Percentiles rank a stretch among this genome's conserved stretches.
Conservation (phyloP, 2,797 vertebrate genomes). For the Bovichtus variegatus region DNA sequence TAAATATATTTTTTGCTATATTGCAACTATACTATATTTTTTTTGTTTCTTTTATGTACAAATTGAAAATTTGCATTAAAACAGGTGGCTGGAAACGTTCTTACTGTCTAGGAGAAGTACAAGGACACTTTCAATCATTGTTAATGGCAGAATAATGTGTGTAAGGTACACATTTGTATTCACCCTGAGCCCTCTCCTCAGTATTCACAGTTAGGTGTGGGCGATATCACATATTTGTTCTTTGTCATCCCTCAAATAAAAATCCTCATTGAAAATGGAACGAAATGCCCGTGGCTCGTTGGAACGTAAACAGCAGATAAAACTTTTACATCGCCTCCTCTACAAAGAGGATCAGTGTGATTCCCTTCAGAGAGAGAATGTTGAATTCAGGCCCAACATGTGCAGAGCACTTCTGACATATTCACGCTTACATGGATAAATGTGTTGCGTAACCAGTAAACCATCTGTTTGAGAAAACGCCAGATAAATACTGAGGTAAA, state of each 20-base stretch:
- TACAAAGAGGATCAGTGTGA: slow-evolving; percentile 64
- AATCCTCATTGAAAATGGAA: slow-evolving; percentile 51
- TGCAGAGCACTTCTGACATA: slow-evolving; percentile 62
- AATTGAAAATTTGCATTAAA: neutral
- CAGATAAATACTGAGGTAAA: slow-evolving; percentile 55
- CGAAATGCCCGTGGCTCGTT: slow-evolving; percentile 48
- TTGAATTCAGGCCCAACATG: slow-evolving; percentile 52
- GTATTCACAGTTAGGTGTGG: slow-evolving; percentile 34
- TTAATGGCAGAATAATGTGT: slow-evolving; percentile 6
- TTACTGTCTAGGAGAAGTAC: neutral
- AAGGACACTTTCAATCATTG: neutral
- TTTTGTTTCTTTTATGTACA: neutral
- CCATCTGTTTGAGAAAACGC: slow-evolving; percentile 65
- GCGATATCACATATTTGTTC: slow-evolving; percentile 48
- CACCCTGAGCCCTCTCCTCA: slow-evolving; percentile 27
- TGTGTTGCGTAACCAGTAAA: slow-evolving; percentile 65
- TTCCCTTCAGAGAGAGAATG: slow-evolving; percentile 58
- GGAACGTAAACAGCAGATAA: slow-evolving; percentile 64
- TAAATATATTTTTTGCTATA: neutral
- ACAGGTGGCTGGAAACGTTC: neutral
- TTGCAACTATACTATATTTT: too few species aligned
- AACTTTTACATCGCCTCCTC: slow-evolving; percentile 57
- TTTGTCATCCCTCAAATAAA: slow-evolving; percentile 58
- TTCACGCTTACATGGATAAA: slow-evolving; percentile 62
- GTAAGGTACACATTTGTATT: slow-evolving; percentile 30